Percentiles rank a stretch among this genome's conserved stretches.
These are phyloP conservation scores for Cistogaster globosa DNA, from an alignment of 2,888 invertebrate genomes.

Conservation along the genomic window DNA sequence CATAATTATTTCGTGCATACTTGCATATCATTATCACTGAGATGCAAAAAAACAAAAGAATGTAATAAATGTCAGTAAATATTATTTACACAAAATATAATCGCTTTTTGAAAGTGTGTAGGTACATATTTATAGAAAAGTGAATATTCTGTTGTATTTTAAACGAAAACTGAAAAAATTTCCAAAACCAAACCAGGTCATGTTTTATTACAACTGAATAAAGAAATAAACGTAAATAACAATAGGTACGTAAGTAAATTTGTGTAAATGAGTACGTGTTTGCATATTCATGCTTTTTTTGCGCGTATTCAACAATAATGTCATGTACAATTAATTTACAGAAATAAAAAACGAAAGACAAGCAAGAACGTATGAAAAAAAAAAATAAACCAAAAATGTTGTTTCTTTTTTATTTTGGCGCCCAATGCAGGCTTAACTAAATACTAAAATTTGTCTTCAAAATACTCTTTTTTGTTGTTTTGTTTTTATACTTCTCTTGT, in stretches of 20 bases:
- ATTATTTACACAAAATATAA: constrained; percentile 6
- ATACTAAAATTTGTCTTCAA: not conserved
- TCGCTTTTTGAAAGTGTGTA: not conserved
- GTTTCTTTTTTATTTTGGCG: constrained; percentile 56
- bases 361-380: constrained; percentile 21
- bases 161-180: constrained; percentile 19
- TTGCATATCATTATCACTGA: constrained; percentile 15
- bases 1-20: not conserved
- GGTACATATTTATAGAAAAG: constrained; percentile 19
- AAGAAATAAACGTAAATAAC: constrained; percentile 35
- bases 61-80: constrained; percentile 25
- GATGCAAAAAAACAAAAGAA: constrained; percentile 3
- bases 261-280: not conserved
- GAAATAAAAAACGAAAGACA: constrained; percentile 22
- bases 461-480: not conserved
- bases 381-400: constrained; percentile 4
- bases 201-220: constrained; percentile 60
- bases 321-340: constrained; percentile 55
- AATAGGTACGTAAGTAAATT: constrained; percentile 9
- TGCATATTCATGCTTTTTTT: constrained; percentile 16
- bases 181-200: constrained; percentile 65
- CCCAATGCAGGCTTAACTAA: constrained; percentile 37
- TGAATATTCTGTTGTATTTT: not conserved
- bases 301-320: constrained; percentile 53
- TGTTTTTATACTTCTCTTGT: constrained; percentile 1